phyloP scores from a whole-genome alignment of 2,113 vertebrate species.

The Paracanthobrama guichenoti region DNA sequence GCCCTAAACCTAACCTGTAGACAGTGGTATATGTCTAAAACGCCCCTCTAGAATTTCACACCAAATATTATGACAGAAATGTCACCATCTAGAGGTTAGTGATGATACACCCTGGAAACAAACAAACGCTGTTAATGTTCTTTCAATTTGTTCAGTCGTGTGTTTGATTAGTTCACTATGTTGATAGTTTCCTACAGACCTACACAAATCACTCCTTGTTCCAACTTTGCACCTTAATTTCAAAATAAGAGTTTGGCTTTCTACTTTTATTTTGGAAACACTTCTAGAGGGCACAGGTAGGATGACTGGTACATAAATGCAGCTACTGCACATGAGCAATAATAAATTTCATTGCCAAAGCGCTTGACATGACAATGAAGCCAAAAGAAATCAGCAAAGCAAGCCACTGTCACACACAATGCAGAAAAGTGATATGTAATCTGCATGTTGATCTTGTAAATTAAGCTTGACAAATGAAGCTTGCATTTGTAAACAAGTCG shows the following conservation, averaged over 20 bases:
- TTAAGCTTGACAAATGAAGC: background rate
- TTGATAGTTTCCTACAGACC: background rate
- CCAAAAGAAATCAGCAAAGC: background rate
- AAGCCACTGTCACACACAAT: background rate
- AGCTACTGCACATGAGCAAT: background rate
- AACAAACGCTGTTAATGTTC: background rate
- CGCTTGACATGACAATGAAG: background rate
- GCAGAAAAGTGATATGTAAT: background rate
- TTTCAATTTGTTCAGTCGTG: background rate
- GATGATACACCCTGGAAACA: background rate
- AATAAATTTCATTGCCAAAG: background rate
- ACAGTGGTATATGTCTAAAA: background rate
- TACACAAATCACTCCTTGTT: background rate
- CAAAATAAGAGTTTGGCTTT: background rate
- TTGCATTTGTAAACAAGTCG: background rate
- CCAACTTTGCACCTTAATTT: background rate
- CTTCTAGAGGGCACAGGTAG: background rate
- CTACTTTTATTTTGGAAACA: no score
- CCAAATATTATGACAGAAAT: background rate
- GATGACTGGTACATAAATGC: background rate
- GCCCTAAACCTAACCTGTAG: background rate
- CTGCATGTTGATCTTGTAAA: background rate
- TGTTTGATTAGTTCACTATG: background rate
- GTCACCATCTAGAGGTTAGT: conserved; percentile 17
- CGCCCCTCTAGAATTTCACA: background rate